Percentiles rank a stretch among this genome's conserved stretches.
These are phyloP conservation scores for Cynoglossus semilaevis DNA, from an alignment of 2,113 vertebrate species.

Conservation along the genomic window DNA sequence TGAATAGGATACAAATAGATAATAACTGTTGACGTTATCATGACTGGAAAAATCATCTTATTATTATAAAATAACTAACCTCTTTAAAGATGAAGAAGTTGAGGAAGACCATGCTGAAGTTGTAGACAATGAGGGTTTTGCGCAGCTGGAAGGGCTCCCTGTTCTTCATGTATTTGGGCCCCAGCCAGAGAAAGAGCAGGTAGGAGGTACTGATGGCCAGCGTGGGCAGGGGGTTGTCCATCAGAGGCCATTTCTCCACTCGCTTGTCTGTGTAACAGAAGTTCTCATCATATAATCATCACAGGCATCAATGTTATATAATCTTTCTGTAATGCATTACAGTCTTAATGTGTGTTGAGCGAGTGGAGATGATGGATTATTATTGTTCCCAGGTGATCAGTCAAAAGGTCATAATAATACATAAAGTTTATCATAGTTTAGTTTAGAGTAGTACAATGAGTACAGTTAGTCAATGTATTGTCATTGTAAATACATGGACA, in stretches of 20 bases:
- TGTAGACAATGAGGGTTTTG: slow-evolving; percentile 92
- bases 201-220: slow-evolving; percentile 94
- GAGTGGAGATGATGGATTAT: no score
- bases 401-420: no score
- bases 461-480: no score
- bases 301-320: slow-evolving; percentile 21
- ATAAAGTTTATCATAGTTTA: no score
- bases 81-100: slow-evolving; percentile 99
- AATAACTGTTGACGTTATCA: no score
- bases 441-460: no score
- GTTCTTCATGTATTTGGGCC: slow-evolving; percentile 96
- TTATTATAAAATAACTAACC: slow-evolving; percentile 69
- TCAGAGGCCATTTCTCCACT: slow-evolving; percentile 95
- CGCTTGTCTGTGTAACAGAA: slow-evolving; percentile 86
- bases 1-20: no score
- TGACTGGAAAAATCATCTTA: no score
- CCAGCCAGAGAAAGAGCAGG: slow-evolving; percentile 95
- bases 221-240: slow-evolving; percentile 92
- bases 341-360: no score
- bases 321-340: background rate
- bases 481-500: no score
- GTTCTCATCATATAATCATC: slow-evolving; percentile 23
- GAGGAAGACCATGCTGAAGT: slow-evolving; percentile 98
- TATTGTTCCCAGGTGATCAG: no score
- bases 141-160: slow-evolving; percentile 94